Evolutionary conservation across 2,888 invertebrate species (phyloP), one percentile per base, ranked within the genome.

Genomic region (Apantesis nais): DNA sequence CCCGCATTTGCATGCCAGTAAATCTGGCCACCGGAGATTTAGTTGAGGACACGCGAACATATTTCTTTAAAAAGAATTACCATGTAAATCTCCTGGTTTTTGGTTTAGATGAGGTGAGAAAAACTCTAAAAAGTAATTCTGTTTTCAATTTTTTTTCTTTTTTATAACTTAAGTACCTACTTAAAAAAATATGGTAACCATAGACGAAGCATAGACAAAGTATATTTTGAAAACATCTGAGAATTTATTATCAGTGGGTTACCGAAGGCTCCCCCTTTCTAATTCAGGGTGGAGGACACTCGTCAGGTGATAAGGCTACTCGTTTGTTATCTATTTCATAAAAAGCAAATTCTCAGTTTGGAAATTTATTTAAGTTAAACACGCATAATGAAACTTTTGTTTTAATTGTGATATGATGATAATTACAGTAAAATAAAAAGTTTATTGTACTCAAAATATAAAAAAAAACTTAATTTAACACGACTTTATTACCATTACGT

Each of bases 1-100:
- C 78, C 74, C 78, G 89, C 88, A 89, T 90, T 90, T 88, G 85
- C 85, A 83, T 84, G 82, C 83, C 81, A 80, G 83, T 86, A 88
- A 89, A 90, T 88, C 87, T 86, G 85, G 83, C 68, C 73, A 70
- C 62, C 82, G 80, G 77, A 86, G 87, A 84, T 86, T 86, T 87
- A 86, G 79, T 78, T 78, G 75, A 78, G 79, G 83, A 85, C 85
- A 83, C 82, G 78, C 81, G 82, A 84, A 87, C 85, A 85, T 87
- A 90, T 88, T 86, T 86, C 85, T 81, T 82, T 80, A 69, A 78
- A 80, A 80, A 85, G 66, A 82, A 87, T 83, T 77, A 79, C 82
- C 81, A 78, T 88, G 87, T 89, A 86, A 85, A 84, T 75, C 83
- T 78, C 65, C 58, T 72, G 74, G 74, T 74, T 69, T 74, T 52